Evolutionary conservation across 2,797 vertebrate genomes (phyloP), one percentile per base, ranked within the genome.

Genomic region (Discoglossus pictus): DNA sequence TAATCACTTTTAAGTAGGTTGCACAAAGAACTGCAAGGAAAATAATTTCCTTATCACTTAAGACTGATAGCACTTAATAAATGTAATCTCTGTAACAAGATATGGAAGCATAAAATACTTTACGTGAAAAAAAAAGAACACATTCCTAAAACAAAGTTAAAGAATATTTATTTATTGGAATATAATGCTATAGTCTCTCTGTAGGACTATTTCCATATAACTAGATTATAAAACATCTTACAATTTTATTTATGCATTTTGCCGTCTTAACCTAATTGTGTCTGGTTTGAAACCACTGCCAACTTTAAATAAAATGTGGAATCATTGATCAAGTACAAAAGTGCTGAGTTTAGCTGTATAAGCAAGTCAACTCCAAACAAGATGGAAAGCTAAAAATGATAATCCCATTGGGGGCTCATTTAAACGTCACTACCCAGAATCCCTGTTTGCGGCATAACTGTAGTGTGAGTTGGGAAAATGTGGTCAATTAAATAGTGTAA

Each of bases 1-100:
- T 62, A 62, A 70, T 48, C 43, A 48, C 42, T 62, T 70, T 52
- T 63, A 70, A 70, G 51, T 55, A 56, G 56, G 51, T 70, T 63
- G 51, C 52, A 70, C 44, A 50, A 42, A 64, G 18, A 21, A 48
- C 36, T 58, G 60, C 7, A 50, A 38, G 18, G 7, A 24, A 9
- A 42, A 36, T 56, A 48, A 50, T 70, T 70, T 63, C 9, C 35
- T 63, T 63, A 64, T 70, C 68, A 50, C 36, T 63, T 42, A 42
- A 38, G 43, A 24, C 43, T 43, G 51, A 40, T 27, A 69, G 42
- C 23, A 27, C 23, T 64, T 58, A 50, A 51, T 58, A 68, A 43
- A 43, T 11, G 25, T 53, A 61, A 68, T 68, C 38, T 61, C 16
- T 16, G 25, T 8, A 13, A 60, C 8, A 68, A 35, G 18, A 34